These are phyloP conservation scores for Xiphophorus couchianus DNA, from an alignment of 2,113 vertebrate species.

Conservation along the genomic window DNA sequence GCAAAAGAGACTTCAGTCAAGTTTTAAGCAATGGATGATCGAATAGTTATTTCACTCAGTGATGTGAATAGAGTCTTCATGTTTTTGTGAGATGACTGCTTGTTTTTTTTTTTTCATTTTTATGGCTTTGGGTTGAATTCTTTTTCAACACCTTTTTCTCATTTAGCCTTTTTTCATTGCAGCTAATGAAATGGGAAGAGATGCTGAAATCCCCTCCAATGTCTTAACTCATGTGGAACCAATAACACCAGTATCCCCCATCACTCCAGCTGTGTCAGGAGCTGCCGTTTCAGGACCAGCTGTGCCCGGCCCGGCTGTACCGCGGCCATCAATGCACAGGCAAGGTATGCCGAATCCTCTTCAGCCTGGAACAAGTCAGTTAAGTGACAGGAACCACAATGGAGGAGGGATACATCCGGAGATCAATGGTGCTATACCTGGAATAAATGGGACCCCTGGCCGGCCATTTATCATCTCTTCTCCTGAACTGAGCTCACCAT, in stretches of 20 bases:
- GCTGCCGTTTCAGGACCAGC: constrained; percentile 42
- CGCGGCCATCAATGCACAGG: constrained; percentile 33
- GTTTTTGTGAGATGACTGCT: not conserved
- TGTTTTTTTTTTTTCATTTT: not conserved
- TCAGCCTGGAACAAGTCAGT: constrained; percentile 34
- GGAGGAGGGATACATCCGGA: constrained; percentile 43
- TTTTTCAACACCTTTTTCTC: not conserved
- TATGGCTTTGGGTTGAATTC: not conserved
- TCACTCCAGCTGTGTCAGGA: constrained; percentile 42
- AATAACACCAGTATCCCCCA: constrained; percentile 58
- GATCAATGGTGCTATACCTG: constrained; percentile 61
- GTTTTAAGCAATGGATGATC: no score
- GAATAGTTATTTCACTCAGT: no score
- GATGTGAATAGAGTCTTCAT: not conserved
- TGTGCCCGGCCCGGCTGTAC: constrained; percentile 38
- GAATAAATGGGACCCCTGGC: constrained; percentile 47
- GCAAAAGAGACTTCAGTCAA: no score
- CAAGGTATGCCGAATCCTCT: constrained; percentile 19
- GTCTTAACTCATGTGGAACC: constrained; percentile 73
- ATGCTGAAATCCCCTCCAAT: constrained; percentile 76
- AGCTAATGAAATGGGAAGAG: constrained; percentile 70
- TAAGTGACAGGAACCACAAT: constrained; percentile 57
- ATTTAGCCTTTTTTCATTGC: constrained; percentile 18
- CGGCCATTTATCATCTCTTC: constrained; percentile 50
- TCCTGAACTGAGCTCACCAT: constrained; percentile 42